A percentile compares a stretch with the other conserved stretches of the same genome.
Conservation (phyloP, 2,113 vertebrate species). For the Sardina pilchardus region DNA sequence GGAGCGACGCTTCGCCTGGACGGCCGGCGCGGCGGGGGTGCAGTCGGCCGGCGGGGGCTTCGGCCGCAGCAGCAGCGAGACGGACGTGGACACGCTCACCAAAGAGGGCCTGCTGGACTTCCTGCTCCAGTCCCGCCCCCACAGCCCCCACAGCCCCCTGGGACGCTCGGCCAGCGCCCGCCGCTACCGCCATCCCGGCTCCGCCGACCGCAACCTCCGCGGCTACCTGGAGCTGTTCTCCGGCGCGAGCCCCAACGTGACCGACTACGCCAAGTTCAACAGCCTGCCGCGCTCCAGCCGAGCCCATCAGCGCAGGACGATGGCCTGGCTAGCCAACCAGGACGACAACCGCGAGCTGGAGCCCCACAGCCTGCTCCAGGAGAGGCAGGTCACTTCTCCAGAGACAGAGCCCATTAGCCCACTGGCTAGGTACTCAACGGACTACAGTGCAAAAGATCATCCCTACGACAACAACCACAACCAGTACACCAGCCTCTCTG, state of each 20-base stretch:
- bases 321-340: conserved; percentile 73
- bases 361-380: conserved; percentile 56
- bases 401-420: conserved; percentile 64
- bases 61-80: conserved; percentile 93
- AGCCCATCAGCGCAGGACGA: conserved; percentile 59
- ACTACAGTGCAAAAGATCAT: conserved; percentile 53
- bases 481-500: conserved; percentile 58
- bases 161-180: conserved; percentile 82
- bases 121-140: conserved; percentile 76
- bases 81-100: conserved; percentile 84
- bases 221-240: conserved; percentile 83
- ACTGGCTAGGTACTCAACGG: conserved; percentile 58
- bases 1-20: conserved; percentile 78
- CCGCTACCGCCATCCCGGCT: conserved; percentile 84
- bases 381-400: conserved; percentile 49
- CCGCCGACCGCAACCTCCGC: conserved; percentile 81
- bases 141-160: conserved; percentile 82
- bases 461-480: conserved; percentile 49
- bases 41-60: conserved; percentile 69
- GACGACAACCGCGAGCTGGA: conserved; percentile 68
- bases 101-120: conserved; percentile 86
- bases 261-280: conserved; percentile 80
- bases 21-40: conserved; percentile 59
- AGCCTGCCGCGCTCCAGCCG: conserved; percentile 81
- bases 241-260: not conserved